Evolutionary conservation across 2,113 vertebrate species (phyloP), one percentile per base, ranked within the genome.

Genomic region (Dicrurus megarhynchus): DNA sequence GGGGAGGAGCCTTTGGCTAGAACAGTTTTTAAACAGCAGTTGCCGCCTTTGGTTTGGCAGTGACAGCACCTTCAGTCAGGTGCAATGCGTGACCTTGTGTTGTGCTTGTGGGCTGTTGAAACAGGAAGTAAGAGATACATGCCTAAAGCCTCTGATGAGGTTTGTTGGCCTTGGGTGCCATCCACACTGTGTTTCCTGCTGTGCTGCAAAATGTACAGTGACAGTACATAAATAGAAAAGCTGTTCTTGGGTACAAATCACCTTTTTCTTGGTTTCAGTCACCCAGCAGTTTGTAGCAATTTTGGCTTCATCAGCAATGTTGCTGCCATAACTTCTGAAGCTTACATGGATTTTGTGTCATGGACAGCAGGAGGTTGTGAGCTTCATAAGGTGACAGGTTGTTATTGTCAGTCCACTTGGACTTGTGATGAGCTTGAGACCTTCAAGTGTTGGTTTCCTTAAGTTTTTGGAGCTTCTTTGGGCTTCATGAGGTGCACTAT

Each of bases 231-330:
- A 55, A 53, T 8, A 69, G 81, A 76, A 90, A 80, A 61, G 33
- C 75, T 92, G 33, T 56, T 92, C 63, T 19, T 10, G 16, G 26
- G 55, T n/a, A 53, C 49, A 75, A 22, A 59, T 14, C 7, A 49
- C 10, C 13, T 77, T 53, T 69, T 65, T 19, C 6, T 77, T 71
- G 39, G 2, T 41, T 83, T 88, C 15, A n/a, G n/a, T n/a, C n/a
- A 47, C 20, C 16, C 39, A 22, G 7, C 1, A 1, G 21, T 69
- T 61, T 52, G 17, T 59, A 42, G 37, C 32, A 61, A 2, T 65
- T 55, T 78, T 78, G 26, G 18, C 16, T 70, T 84, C 42, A 57
- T n/a, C 41, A 46, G 49, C n/a, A 47, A 0, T 0, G 0, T 65
- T 30, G 5, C 44, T 90, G 33, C 32, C n/a, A 0, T 73, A 77